Base-by-base conservation (phyloP, 2,888 invertebrate species). In the Luperina nickerlii region DNA sequence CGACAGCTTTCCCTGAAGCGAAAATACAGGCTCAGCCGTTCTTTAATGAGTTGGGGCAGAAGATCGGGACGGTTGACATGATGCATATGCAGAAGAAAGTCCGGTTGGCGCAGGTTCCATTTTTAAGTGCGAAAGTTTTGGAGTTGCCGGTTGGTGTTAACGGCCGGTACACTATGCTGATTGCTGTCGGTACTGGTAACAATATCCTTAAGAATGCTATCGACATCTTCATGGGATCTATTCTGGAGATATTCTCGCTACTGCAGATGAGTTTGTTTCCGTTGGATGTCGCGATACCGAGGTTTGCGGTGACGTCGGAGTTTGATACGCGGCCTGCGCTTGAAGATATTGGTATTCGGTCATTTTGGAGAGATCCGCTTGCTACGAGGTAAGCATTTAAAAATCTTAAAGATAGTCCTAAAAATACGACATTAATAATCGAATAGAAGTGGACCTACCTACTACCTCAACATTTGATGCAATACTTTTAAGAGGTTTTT, bases 61-160 rank as follows among this genome's bases (percentile, higher is more conserved):
- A 85, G 48, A 81, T 92, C 0, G 92, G 91, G 0, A 74, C 74
- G 0, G 89, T 92, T 15, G 90, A 92, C 11, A 88, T 91, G 85
- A 89, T 93, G 90, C 88, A 79, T 45, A 82, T 90, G 70, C 86
- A 79, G 63, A 91, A 84, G 74, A 80, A 82, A 20, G 92, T 91
- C 6, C 90, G 89, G 1, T 54, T 92, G 24, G 89, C 90, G 0
- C 84, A 91, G 1, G 76, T 92, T 13, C 91, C 91, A 0, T 76
- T 88, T 18, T 63, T 90, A 57, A 87, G 91, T 27, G 83, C 90
- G 6, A 93, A 92, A 71, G 85, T 92, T 0, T 13, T 93, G 20
- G 91, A 92, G 69, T 75, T 93, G 1, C 93, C 93, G 0, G 90
- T 93, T 0, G 93, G 93, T 0, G 60, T 48, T 0, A 81, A 90